A percentile compares a stretch with the other conserved stretches of the same genome.
These are phyloP conservation scores for Microtus richardsoni DNA, from an alignment of 2,113 vertebrate genomes.

Conservation along the genomic window DNA sequence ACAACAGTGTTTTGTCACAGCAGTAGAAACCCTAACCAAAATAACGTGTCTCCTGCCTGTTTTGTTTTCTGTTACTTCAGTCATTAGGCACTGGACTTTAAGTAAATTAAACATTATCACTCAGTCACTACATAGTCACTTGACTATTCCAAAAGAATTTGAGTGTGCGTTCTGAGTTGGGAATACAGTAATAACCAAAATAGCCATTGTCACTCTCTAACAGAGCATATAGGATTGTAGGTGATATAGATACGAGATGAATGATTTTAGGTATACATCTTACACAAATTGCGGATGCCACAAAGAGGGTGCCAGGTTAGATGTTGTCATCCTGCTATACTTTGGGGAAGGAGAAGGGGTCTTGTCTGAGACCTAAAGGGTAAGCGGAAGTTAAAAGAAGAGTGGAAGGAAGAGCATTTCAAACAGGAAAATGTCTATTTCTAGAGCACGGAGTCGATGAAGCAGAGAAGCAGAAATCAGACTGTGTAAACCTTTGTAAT, in stretches of 20 bases:
- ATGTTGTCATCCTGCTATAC: background rate
- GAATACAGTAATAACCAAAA: background rate
- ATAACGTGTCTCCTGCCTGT: background rate
- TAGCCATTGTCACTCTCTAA: background rate
- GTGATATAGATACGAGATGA: background rate
- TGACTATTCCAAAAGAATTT: background rate
- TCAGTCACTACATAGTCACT: background rate
- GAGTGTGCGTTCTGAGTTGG: background rate
- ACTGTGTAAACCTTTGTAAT: no score
- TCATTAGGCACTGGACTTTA: background rate
- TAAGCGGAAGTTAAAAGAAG: background rate
- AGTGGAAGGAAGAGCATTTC: background rate
- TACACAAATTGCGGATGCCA: background rate
- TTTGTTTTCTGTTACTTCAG: background rate
- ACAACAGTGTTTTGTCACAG: no score
- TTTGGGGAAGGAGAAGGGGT: background rate
- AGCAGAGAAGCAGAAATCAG: no score
- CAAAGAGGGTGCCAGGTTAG: background rate
- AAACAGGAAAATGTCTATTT: background rate
- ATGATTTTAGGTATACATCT: background rate
- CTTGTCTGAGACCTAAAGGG: background rate
- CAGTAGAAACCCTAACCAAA: no score
- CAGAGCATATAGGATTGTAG: background rate
- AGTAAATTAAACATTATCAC: conserved; percentile 5
- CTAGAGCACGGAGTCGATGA: no score